These are phyloP conservation scores for Pseudomyrmex flavicornis DNA, from an alignment of 1,140 invertebrate species.

Conservation along the genomic window DNA sequence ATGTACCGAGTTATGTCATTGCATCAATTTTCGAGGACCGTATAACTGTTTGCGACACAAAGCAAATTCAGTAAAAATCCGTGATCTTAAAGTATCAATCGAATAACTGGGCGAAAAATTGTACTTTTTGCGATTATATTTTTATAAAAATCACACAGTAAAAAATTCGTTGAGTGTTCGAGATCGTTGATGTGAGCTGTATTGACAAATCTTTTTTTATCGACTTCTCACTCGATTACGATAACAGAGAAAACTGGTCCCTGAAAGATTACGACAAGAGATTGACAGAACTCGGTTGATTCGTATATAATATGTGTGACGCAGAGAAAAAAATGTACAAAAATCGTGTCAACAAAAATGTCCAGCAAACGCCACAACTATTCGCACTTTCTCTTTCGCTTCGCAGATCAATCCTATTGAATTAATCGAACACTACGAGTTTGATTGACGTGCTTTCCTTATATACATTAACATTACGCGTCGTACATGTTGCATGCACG, in stretches of 20 bases:
- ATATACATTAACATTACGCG: slow-evolving; percentile 71
- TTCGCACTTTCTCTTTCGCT: slow-evolving; percentile 33
- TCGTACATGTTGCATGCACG: slow-evolving; percentile 56
- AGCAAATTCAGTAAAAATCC: slow-evolving; percentile 22
- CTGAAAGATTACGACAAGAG: slow-evolving; percentile 32
- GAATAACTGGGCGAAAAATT: background rate
- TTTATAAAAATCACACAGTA: slow-evolving; percentile 9
- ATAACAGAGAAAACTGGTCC: slow-evolving; percentile 42
- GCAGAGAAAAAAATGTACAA: slow-evolving; percentile 78
- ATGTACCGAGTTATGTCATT: slow-evolving; percentile 47
- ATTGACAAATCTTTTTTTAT: background rate
- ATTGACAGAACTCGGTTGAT: slow-evolving; percentile 59
- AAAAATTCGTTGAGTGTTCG: slow-evolving; percentile 32
- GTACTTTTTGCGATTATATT: slow-evolving; percentile 10
- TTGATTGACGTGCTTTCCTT: slow-evolving; percentile 79
- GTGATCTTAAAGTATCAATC: slow-evolving; percentile 13
- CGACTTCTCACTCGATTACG: background rate
- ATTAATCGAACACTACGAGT: slow-evolving; percentile 77
- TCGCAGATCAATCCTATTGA: slow-evolving; percentile 57
- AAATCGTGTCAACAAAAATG: slow-evolving; percentile 63
- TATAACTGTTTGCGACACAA: slow-evolving; percentile 20
- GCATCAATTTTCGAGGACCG: slow-evolving; percentile 41
- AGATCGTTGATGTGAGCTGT: too few species aligned
- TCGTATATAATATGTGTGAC: slow-evolving; percentile 28
- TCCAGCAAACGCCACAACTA: slow-evolving; percentile 47